Percentiles rank a stretch among this genome's conserved stretches.
These are phyloP conservation scores for Chrysolina americana DNA, from an alignment of 2,888 invertebrate species.

Conservation along the genomic window DNA sequence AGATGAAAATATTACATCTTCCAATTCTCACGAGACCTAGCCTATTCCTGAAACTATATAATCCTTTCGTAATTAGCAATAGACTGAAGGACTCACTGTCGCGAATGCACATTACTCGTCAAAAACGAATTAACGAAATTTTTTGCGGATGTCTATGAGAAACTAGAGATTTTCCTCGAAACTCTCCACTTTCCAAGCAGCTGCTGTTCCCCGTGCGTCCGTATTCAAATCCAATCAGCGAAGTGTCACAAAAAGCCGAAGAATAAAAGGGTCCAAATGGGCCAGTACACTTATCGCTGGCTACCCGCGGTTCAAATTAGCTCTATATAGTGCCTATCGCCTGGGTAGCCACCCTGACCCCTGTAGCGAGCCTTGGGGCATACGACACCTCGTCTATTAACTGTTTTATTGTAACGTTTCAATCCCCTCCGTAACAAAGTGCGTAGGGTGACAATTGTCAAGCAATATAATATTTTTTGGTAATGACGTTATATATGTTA, in stretches of 20 bases:
- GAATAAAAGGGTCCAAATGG: conserved; percentile 61
- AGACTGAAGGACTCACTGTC: background rate
- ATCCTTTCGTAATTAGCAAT: too few relatives aligned
- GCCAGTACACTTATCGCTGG: conserved; percentile 66
- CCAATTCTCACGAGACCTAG: too few relatives aligned
- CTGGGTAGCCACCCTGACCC: conserved; percentile 62
- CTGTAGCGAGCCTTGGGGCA: conserved; percentile 66
- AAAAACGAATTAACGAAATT: conserved; percentile 1
- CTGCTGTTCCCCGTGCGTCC: conserved; percentile 58
- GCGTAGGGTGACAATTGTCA: conserved; percentile 56
- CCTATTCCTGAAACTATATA: too few relatives aligned
- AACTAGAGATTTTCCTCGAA: conserved; percentile 19
- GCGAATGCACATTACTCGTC: background rate
- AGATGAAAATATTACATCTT: too few relatives aligned
- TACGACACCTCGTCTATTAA: conserved; percentile 71
- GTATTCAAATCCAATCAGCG: conserved; percentile 68
- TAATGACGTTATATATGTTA: conserved; percentile 63
- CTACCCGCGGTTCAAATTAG: conserved; percentile 71
- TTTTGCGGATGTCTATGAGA: background rate
- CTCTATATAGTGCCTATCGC: conserved; percentile 66
- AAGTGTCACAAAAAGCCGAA: conserved; percentile 64
- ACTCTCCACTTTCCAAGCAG: conserved; percentile 35
- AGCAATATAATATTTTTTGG: conserved; percentile 63
- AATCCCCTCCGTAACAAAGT: conserved; percentile 62
- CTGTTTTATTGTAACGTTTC: conserved; percentile 70